phyloP scores from a whole-genome alignment of 2,888 invertebrate genomes.

The Ormia ochracea region DNA sequence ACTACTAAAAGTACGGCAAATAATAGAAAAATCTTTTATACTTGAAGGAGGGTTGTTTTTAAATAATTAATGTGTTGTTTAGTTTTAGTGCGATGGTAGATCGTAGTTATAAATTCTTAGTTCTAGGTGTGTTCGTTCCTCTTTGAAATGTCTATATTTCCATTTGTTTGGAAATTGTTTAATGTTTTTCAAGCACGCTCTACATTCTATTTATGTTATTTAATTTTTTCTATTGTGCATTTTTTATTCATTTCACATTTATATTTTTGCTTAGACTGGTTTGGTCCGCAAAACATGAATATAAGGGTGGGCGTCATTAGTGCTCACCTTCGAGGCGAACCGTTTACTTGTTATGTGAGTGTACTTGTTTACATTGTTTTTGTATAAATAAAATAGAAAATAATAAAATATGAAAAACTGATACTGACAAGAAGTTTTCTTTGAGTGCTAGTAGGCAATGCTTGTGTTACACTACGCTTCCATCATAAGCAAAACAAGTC shows the following conservation, averaged over 20 bases:
- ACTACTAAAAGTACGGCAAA: neutral
- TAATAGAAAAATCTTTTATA: neutral
- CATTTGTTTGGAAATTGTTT: neutral
- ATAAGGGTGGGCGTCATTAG: slow-evolving; percentile 50
- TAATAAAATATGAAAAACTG: neutral
- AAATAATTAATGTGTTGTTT: slow-evolving; percentile 3
- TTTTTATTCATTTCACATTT: neutral
- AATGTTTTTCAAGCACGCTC: slow-evolving; percentile 39
- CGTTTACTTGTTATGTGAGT: slow-evolving; percentile 49
- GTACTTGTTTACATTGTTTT: slow-evolving; percentile 37
- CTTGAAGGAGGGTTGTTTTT: slow-evolving; percentile 35
- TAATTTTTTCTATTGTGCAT: neutral
- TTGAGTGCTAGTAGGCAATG: neutral
- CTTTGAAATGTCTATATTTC: neutral
- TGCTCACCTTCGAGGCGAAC: slow-evolving; percentile 46
- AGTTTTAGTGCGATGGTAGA: neutral
- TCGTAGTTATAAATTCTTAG: neutral
- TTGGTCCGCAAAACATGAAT: neutral
- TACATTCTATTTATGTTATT: neutral
- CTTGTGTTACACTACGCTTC: no score
- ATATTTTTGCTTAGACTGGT: slow-evolving; percentile 1
- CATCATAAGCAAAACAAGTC: no score
- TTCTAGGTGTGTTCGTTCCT: slow-evolving; percentile 1
- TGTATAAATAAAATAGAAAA: slow-evolving; percentile 7
- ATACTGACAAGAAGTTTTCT: neutral